These are phyloP conservation scores for Trachemys scripta DNA, from an alignment of 2,113 vertebrate species.

Conservation along the genomic window DNA sequence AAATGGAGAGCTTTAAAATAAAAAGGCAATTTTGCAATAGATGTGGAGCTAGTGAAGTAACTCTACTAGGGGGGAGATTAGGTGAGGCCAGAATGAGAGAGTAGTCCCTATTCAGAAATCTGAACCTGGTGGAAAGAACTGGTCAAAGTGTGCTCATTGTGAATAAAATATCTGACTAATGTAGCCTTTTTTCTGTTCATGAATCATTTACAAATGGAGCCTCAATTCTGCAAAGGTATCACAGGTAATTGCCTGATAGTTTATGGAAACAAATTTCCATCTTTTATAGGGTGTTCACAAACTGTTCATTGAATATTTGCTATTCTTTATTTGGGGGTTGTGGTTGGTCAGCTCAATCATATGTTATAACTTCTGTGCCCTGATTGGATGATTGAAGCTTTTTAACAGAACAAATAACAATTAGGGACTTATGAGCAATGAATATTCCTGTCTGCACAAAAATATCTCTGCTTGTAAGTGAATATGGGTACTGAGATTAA, in stretches of 20 bases:
- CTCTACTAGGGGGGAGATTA: background rate
- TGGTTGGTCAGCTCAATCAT: background rate
- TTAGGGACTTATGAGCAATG: background rate
- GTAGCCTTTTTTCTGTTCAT: slow-evolving; percentile 1
- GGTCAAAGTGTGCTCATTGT: background rate
- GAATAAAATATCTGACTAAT: slow-evolving; percentile 12
- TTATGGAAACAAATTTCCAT: slow-evolving; percentile 40
- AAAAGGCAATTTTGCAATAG: background rate
- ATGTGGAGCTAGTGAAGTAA: background rate
- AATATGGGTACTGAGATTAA: background rate
- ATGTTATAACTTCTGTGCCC: background rate
- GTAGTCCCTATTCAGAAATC: background rate
- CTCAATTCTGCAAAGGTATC: background rate
- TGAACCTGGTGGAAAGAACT: slow-evolving; percentile 6
- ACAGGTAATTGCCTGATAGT: background rate
- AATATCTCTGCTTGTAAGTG: background rate
- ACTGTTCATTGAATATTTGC: background rate
- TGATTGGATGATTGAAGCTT: background rate
- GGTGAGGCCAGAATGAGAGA: background rate
- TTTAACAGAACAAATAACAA: background rate
- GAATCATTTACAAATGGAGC: background rate
- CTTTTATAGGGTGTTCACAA: background rate
- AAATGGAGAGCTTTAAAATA: background rate
- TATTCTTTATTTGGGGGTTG: slow-evolving; percentile 11
- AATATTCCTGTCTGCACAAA: background rate